These are phyloP conservation scores for Lasioglossum figueresi DNA, from an alignment of 2,888 invertebrate genomes.

Conservation along the genomic window DNA sequence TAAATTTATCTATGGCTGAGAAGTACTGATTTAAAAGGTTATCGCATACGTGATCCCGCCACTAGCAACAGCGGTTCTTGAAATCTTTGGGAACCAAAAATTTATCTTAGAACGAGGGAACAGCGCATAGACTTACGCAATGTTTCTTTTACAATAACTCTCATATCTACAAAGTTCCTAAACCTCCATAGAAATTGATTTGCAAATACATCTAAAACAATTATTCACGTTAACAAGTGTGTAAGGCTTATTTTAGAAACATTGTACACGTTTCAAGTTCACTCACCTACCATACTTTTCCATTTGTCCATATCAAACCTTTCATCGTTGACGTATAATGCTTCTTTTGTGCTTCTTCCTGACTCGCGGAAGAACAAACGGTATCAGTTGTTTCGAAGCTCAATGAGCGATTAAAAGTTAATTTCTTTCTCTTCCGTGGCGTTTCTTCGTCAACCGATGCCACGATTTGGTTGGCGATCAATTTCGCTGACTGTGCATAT, in stretches of 20 bases:
- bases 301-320: constrained; percentile 48
- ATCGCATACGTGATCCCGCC: constrained; percentile 29
- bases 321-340: no score
- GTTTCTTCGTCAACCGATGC: no score
- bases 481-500: no score
- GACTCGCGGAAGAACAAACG: no score
- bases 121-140: constrained; percentile 10
- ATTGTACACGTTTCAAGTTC: constrained; percentile 29
- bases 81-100: constrained; percentile 30
- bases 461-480: no score
- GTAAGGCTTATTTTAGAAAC: constrained; percentile 42
- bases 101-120: constrained; percentile 20
- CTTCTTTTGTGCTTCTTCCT: no score
- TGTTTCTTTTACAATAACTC: constrained; percentile 11
- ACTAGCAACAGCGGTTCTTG: constrained; percentile 10
- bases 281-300: constrained; percentile 48
- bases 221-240: neutral
- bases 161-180: constrained; percentile 16
- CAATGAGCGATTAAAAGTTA: no score
- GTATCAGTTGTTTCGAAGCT: no score
- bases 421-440: no score
- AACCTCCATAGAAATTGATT: constrained; percentile 26
- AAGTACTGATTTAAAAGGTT: constrained; percentile 12
- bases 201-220: constrained; percentile 31
- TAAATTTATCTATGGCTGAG: neutral